phyloP scores from a whole-genome alignment of 2,888 invertebrate genomes.

The Amblyteles armatorius region DNA sequence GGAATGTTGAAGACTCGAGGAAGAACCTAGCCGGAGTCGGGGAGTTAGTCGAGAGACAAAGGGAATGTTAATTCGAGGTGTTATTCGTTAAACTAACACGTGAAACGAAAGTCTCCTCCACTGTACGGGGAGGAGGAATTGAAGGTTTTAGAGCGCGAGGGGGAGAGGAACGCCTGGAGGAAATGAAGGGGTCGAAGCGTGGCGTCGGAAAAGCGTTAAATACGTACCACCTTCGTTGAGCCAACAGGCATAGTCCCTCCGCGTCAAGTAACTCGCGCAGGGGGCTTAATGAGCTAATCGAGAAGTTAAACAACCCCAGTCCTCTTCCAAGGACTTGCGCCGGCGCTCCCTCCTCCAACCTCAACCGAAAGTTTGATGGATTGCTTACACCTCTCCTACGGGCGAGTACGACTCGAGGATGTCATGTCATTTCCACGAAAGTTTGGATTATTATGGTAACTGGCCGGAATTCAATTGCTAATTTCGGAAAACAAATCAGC shows the following conservation, averaged over 20 bases:
- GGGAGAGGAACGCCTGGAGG: slow-evolving; percentile 45
- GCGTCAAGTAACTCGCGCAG: slow-evolving; percentile 53
- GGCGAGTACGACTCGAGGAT: slow-evolving; percentile 45
- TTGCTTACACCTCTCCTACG: slow-evolving; percentile 51
- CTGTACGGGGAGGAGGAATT: slow-evolving; percentile 10
- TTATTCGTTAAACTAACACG: slow-evolving; percentile 62
- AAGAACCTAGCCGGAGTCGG: slow-evolving; percentile 1
- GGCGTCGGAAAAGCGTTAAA: slow-evolving; percentile 64
- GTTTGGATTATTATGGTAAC: slow-evolving; percentile 42
- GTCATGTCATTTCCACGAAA: slow-evolving; percentile 51
- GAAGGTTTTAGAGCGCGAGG: slow-evolving; percentile 26
- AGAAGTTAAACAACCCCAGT: slow-evolving; percentile 70
- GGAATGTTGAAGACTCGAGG: slow-evolving; percentile 10
- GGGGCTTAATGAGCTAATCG: slow-evolving; percentile 68
- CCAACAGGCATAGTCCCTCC: slow-evolving; percentile 31
- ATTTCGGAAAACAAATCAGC: slow-evolving; percentile 27
- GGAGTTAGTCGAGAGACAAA: slow-evolving; percentile 48
- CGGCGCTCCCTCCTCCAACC: not conserved
- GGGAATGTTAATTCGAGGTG: slow-evolving; percentile 64
- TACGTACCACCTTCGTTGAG: slow-evolving; percentile 60
- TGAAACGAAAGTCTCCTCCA: slow-evolving; percentile 47
- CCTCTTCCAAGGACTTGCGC: slow-evolving; percentile 50
- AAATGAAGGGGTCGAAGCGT: slow-evolving; percentile 56
- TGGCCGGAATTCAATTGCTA: slow-evolving; percentile 22
- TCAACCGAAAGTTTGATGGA: slow-evolving; percentile 65